Evolutionary conservation across 1,140 invertebrate genomes (phyloP).

Genomic region (Listronotus oregonensis): DNA sequence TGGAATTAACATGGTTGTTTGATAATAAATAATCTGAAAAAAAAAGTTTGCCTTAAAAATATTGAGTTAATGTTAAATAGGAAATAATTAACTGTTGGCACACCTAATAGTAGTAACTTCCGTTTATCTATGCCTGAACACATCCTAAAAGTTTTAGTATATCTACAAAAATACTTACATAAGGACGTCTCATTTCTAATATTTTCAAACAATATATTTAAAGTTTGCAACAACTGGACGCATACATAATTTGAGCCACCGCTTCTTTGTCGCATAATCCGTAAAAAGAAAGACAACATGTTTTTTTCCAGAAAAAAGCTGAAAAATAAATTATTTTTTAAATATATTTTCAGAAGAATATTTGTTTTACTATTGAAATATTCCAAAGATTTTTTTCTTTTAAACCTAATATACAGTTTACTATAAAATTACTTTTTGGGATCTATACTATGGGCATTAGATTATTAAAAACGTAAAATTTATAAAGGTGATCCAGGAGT

Average conservation of each 20-base stretch:
- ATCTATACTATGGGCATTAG: too few species aligned
- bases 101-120: too few species aligned
- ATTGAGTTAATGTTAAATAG: too few species aligned
- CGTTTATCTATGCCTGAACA: too few species aligned
- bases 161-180: conserved; percentile 74
- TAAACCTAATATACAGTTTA: too few species aligned
- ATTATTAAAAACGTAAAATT: too few species aligned
- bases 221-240: conserved; percentile 95
- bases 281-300: conserved; percentile 97
- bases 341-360: too few species aligned
- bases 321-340: conserved; percentile 51
- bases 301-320: conserved; percentile 99
- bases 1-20: conserved; percentile 99
- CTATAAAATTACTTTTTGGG: too few species aligned
- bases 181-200: conserved; percentile 98
- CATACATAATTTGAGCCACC: conserved; percentile 92
- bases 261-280: conserved; percentile 97
- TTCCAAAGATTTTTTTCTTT: too few species aligned
- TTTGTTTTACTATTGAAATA: too few species aligned
- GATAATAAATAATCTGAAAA: conserved; percentile 96
- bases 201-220: conserved; percentile 99
- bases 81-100: too few species aligned
- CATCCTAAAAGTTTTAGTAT: not conserved
- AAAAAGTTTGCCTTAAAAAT: conserved; percentile 7
- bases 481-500: too few species aligned